Evolutionary conservation across 2,113 vertebrate genomes (phyloP).

Genomic region (Takifugu flavidus): DNA sequence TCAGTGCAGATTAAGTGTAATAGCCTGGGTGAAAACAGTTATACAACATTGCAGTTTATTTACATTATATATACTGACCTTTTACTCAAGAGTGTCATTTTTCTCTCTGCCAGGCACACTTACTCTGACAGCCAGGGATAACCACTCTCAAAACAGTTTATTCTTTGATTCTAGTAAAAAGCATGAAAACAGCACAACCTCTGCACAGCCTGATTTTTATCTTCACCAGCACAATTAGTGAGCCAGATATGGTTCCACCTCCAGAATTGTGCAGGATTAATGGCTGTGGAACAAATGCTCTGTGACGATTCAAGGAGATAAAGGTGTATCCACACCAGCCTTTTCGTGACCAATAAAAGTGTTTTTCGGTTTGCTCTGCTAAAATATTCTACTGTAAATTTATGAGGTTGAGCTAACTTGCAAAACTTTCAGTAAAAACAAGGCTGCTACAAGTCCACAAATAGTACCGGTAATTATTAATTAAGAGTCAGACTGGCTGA

Average conservation of each 20-base stretch:
- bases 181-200: background rate
- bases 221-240: background rate
- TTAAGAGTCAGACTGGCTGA: background rate
- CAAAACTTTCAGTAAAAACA: background rate
- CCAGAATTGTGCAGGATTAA: background rate
- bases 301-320: background rate
- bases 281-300: conserved; percentile 1
- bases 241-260: background rate
- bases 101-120: background rate
- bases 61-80: background rate
- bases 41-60: too few relatives aligned
- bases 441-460: too few relatives aligned
- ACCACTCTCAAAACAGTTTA: background rate
- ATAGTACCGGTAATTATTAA: background rate
- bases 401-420: background rate
- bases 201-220: conserved; percentile 7
- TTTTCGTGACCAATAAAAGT: conserved; percentile 11
- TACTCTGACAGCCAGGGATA: background rate
- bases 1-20: too few relatives aligned
- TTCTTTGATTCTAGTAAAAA: background rate
- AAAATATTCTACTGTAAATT: background rate
- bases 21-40: too few relatives aligned
- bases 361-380: background rate
- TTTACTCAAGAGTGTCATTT: background rate
- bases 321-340: conserved; percentile 1